phyloP scores from a whole-genome alignment of 1,140 invertebrate species.

The Mesaphorura yosii region DNA sequence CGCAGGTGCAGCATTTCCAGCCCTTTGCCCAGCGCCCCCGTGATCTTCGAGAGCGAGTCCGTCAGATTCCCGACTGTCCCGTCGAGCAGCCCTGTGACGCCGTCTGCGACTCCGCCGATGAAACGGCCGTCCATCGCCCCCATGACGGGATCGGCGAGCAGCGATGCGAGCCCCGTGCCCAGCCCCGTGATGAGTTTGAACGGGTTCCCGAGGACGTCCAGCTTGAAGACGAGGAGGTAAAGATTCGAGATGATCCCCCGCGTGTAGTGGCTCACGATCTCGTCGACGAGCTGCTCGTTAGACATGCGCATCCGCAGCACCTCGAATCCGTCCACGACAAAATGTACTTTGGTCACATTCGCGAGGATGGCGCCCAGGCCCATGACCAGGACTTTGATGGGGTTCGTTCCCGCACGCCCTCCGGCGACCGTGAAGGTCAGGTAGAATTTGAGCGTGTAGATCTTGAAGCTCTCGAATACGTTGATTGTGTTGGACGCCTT shows the following conservation, averaged over 20 bases:
- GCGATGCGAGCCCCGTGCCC: neutral
- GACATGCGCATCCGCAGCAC: neutral
- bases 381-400: neutral
- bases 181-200: neutral
- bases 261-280: neutral
- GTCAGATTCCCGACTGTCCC: neutral
- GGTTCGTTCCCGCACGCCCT: no score
- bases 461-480: no score
- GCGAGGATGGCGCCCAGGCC: neutral
- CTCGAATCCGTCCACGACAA: neutral
- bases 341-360: no score
- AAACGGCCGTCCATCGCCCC: constrained; percentile 1
- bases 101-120: neutral
- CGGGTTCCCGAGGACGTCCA: constrained; percentile 4
- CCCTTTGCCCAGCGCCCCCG: neutral
- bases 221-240: neutral
- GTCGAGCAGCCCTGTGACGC: neutral
- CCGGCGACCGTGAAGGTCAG: no score
- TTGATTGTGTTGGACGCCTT: no score
- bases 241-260: neutral
- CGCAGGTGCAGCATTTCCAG: no score
- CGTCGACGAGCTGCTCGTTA: neutral
- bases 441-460: no score
- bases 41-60: neutral
- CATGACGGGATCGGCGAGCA: constrained; percentile 1